These are phyloP conservation scores for Erethizon dorsatum DNA, from an alignment of 2,797 vertebrate species.

Conservation along the genomic window DNA sequence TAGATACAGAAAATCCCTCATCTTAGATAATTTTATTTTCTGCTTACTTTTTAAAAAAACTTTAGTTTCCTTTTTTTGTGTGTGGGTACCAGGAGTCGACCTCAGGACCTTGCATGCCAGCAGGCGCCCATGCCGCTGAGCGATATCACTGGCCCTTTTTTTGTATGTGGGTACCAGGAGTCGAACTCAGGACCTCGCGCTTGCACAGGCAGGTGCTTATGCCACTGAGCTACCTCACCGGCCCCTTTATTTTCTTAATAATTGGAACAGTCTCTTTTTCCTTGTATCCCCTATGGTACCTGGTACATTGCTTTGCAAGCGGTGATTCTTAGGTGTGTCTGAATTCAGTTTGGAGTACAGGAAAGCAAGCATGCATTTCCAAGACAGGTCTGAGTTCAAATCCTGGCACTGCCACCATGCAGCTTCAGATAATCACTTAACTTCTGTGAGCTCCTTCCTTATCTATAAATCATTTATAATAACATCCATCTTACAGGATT, in stretches of 20 bases:
- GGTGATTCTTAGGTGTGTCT: background rate
- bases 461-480: background rate
- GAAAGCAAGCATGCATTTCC: background rate
- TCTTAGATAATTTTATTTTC: background rate
- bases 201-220: no score
- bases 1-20: background rate
- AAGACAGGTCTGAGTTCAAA: background rate
- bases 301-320: background rate
- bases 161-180: no score
- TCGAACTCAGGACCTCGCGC: no score
- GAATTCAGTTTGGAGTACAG: background rate
- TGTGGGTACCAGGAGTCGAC: no score
- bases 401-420: background rate
- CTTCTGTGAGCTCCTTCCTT: background rate
- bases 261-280: background rate
- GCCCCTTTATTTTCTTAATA: no score
- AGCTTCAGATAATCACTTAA: background rate
- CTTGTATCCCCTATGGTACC: background rate
- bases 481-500: background rate
- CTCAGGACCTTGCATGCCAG: no score
- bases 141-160: no score
- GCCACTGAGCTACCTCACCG: no score
- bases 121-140: no score
- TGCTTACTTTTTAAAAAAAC: background rate
- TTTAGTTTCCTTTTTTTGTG: background rate